Evolutionary conservation across 2,888 invertebrate species (phyloP).

Genomic region (Lasiommata megera): DNA sequence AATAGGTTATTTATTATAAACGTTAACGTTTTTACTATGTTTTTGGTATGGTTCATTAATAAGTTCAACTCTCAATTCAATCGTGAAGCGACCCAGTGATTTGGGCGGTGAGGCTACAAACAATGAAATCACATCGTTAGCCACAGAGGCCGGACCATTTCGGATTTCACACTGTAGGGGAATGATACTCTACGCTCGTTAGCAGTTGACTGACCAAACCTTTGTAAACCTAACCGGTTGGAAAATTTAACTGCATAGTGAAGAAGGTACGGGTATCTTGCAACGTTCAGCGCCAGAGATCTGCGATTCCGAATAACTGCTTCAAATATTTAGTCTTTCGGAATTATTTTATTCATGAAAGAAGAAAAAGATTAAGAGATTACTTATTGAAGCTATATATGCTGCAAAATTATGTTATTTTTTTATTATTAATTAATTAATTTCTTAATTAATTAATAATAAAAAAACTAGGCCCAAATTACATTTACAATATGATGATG

Average conservation of each 20-base stretch:
- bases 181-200: conserved; percentile 52
- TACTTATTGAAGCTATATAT: too few species aligned
- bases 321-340: too few species aligned
- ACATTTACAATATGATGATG: too few species aligned
- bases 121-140: conserved; percentile 43
- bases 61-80: conserved; percentile 21
- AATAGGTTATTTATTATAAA: too few species aligned
- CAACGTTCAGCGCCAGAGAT: not conserved
- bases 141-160: conserved; percentile 38
- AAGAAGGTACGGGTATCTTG: not conserved
- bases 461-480: too few species aligned
- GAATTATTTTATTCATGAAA: too few species aligned
- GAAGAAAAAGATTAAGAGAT: too few species aligned
- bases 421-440: too few species aligned
- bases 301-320: not conserved
- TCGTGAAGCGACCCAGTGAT: conserved; percentile 25
- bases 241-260: conserved; percentile 17
- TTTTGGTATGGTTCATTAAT: conserved; percentile 18
- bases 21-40: not conserved
- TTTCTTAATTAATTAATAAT: too few species aligned
- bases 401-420: too few species aligned
- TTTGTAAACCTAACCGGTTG: conserved; percentile 21
- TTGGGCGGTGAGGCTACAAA: conserved; percentile 35
- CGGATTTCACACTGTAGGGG: conserved; percentile 43
- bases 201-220: conserved; percentile 31